Evolutionary conservation across 2,888 invertebrate genomes (phyloP).

Genomic region (Parnassius apollo): DNA sequence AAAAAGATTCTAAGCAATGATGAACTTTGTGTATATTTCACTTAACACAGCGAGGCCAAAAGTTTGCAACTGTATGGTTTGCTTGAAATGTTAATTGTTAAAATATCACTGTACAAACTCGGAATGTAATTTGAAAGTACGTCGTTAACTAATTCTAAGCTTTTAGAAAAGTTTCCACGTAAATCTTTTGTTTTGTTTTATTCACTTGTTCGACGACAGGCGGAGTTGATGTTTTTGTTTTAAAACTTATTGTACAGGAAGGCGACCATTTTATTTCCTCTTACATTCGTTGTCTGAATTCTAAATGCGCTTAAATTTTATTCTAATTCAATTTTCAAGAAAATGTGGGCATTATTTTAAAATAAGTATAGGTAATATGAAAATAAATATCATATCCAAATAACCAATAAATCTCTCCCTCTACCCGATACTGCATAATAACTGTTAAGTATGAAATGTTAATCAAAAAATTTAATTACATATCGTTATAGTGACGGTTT

Average conservation of each 20-base stretch:
- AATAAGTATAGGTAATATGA: no score
- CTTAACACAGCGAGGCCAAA: constrained; percentile 2
- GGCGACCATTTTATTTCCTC: constrained; percentile 11
- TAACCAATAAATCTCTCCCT: no score
- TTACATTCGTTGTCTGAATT: constrained; percentile 9
- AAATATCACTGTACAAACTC: constrained; percentile 27
- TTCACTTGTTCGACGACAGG: constrained; percentile 64
- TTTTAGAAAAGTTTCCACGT: constrained; percentile 61
- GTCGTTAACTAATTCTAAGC: constrained; percentile 55
- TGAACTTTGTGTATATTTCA: constrained; percentile 20
- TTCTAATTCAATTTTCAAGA: no score
- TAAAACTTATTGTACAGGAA: constrained; percentile 60
- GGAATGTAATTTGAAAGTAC: constrained; percentile 45
- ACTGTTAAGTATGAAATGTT: no score
- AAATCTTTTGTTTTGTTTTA: constrained; percentile 72
- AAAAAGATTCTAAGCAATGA: constrained; percentile 13
- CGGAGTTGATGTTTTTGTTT: constrained; percentile 66
- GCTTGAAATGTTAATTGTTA: constrained; percentile 30
- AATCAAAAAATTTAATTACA: no score
- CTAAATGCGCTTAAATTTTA: constrained; percentile 5
- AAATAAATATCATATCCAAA: no score
- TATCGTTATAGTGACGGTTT: no score
- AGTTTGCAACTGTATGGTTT: constrained; percentile 25
- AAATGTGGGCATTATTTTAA: no score
- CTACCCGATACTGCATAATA: no score